These are phyloP conservation scores for Drosophila trichaetosa DNA, from an alignment of 2,888 invertebrate genomes.

Conservation along the genomic window DNA sequence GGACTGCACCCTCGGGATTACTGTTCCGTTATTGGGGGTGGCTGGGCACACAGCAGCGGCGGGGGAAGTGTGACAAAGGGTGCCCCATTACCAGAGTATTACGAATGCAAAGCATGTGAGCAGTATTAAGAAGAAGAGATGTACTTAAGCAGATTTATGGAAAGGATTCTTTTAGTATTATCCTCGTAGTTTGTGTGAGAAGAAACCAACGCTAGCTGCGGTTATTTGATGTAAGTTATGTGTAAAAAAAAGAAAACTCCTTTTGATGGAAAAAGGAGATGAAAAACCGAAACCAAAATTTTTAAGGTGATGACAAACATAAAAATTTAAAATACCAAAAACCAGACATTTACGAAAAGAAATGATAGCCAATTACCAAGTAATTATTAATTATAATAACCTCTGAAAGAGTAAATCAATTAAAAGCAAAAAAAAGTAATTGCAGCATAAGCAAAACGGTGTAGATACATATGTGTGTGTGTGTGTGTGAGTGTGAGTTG, in stretches of 20 bases:
- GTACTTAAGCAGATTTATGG: constrained; percentile 15
- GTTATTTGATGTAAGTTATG: background rate
- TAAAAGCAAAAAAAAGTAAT: constrained; percentile 2
- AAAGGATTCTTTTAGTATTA: background rate
- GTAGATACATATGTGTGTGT: background rate
- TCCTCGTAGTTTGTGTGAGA: background rate
- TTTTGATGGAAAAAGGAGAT: background rate
- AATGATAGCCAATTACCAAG: background rate
- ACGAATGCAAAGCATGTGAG: constrained; percentile 1
- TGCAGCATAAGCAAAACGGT: background rate
- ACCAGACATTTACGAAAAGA: background rate
- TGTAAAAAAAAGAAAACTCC: background rate
- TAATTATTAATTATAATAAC: background rate
- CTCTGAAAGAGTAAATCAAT: constrained; percentile 3
- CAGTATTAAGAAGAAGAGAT: background rate
- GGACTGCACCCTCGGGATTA: constrained; percentile 15
- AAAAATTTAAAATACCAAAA: background rate
- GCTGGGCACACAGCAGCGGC: background rate
- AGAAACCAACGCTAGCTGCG: background rate
- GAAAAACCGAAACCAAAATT: background rate
- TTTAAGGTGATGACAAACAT: background rate
- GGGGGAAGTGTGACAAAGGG: constrained; percentile 1
- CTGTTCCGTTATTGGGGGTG: constrained; percentile 5
- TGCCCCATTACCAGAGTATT: constrained; percentile 3
- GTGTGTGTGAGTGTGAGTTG: constrained; percentile 6